Evolutionary conservation across 2,888 invertebrate genomes (phyloP).

Genomic region (Ariolimax columbianus): DNA sequence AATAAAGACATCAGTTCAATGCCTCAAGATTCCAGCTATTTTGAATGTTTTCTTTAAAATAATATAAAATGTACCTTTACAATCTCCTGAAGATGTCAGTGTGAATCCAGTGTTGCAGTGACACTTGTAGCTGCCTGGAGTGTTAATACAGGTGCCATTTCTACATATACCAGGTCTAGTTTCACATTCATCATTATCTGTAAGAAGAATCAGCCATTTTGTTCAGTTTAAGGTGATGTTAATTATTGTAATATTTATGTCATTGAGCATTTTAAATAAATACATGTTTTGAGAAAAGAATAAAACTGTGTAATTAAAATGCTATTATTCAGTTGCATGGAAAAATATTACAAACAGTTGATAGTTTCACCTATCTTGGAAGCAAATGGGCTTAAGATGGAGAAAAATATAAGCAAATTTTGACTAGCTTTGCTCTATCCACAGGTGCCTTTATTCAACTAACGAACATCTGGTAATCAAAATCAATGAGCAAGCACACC

Average conservation of each 20-base stretch:
- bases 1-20: too few species aligned
- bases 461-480: too few species aligned
- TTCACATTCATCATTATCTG: slow-evolving; percentile 90
- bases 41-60: background rate
- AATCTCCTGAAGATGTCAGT: slow-evolving; percentile 81
- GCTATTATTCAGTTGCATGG: too few species aligned
- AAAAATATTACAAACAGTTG: too few species aligned
- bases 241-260: background rate
- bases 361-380: too few species aligned
- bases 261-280: background rate
- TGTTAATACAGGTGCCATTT: slow-evolving; percentile 90
- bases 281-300: too few species aligned
- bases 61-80: slow-evolving; percentile 37
- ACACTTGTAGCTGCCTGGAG: slow-evolving; percentile 85
- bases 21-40: background rate
- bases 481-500: too few species aligned
- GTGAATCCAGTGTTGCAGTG: slow-evolving; percentile 84
- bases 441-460: too few species aligned
- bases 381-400: too few species aligned
- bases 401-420: too few species aligned
- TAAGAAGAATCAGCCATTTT: background rate
- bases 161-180: slow-evolving; percentile 86
- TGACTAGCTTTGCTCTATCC: too few species aligned
- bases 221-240: background rate
- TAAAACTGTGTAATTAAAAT: too few species aligned